Base-by-base conservation (phyloP, 1,140 invertebrate genomes). In the Achroia grisella region DNA sequence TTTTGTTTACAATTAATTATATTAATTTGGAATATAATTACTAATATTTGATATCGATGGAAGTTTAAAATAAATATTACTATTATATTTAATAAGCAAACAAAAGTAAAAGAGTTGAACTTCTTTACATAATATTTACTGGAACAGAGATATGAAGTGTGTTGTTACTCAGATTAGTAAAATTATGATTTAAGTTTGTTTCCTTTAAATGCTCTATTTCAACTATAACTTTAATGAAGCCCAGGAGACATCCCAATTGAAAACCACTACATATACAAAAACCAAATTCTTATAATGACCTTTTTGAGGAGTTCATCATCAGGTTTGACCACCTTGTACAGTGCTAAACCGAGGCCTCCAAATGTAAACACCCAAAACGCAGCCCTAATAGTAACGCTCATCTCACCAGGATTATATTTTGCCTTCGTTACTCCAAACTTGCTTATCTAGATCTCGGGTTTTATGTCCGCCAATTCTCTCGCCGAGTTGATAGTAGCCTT, bases 401-500 rank as follows among this genome's bases (percentile, higher is more conserved):
- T 84, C 76, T 83, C 79, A 84, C 82, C 79, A 51, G 57, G 48
- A 35, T 65, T 76, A 76, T 46, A 85, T 67, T 72, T 86, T 81
- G 43, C 82, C 73, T 55, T 84, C 74, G 63, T 64, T 65, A 39
- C 65, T 65, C 89, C 89, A 90, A 48, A 86, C 69, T 53, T 65
- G 71, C 4, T 78, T 62, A 59, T 90, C 89, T 15, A 83, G 52
- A 40, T 89, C 72, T 37, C 89, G 75, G 13, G 78, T 84, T 27
- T 84, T 87, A 28, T 74, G 86, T n/a, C 87, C 77, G 9, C 85
- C 82, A 9, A 90, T 46, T 13, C 70, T 71, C 62, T 90, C 89
- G 30, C 89, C 89, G n/a, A 89, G 48, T 57, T 76, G 79, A 61
- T 91, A 91, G 62, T 89, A 91, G 10, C 86, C 80, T 56, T 90